Evolutionary conservation across 2,888 invertebrate species (phyloP), one percentile per base, ranked within the genome.

Genomic region (Rapana venosa): DNA sequence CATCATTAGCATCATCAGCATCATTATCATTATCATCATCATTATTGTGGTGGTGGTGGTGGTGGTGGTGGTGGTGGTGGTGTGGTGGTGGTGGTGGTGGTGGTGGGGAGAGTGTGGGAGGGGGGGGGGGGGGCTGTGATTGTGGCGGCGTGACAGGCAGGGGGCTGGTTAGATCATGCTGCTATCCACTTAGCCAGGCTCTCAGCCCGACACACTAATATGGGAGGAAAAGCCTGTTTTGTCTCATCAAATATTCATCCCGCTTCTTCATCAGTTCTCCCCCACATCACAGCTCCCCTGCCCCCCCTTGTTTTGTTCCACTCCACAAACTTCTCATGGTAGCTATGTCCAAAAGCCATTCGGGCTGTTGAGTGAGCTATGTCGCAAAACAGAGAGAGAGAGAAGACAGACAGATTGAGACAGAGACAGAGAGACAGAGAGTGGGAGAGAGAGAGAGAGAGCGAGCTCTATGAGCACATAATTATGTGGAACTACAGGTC

Each of bases 191-290:
- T 13, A 79, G 15, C 26, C 17, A 0, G 15, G 17, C 35, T 32
- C 4, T 79, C 77, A 32, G 26, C 11, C 32, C 2, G 13, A 20
- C 32, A 32, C 77, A 79, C 32, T 79, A 79, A 32, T 79, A 79
- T 35, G 26, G 32, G 22, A 61, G 22, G 22, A 22, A 61, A 32
- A 79, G 77, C 77, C 17, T 0, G 77, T 79, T 32, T 32, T 26
- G 17, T 15, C 77, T 79, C 77, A 79, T 79, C 77, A 79, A 79
- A 79, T 79, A 79, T 79, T 79, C 77, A 79, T 79, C 77, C 32
- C 1, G 13, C 32, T 20, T 35, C 35, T 35, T 79, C 32, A 32
- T 32, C 32, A 79, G 6, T 79, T 79, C 32, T 32, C n/a, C n/a
- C 77, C 0, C 32, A 11, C 32, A 4, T 26, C 13, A 47, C 8